Conservation (phyloP, 2,888 invertebrate genomes). For the Machimus atricapillus region DNA sequence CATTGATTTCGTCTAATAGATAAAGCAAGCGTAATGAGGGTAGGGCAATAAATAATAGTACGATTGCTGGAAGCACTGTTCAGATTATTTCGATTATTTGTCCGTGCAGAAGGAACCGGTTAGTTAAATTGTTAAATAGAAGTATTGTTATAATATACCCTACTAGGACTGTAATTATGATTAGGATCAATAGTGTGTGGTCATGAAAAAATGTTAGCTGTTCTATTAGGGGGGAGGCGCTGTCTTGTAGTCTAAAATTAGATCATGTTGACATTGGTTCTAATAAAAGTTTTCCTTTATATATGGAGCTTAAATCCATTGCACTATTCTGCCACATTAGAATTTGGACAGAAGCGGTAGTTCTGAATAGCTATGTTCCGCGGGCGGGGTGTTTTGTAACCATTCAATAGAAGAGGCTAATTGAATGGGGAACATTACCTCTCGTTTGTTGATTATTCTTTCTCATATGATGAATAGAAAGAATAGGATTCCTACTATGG, state of each 20-base stretch:
- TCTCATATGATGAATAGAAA: constrained; percentile 68
- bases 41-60: constrained; percentile 69
- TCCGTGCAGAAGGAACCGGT: constrained; percentile 67
- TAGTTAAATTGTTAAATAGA: constrained; percentile 67
- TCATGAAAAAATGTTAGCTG: constrained; percentile 72
- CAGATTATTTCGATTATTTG: constrained; percentile 72
- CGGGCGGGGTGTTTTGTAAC: constrained; percentile 66
- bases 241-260: constrained; percentile 68
- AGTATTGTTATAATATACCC: constrained; percentile 66
- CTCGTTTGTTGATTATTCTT: constrained; percentile 64
- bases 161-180: constrained; percentile 69
- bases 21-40: constrained; percentile 70
- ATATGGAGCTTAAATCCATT: constrained; percentile 73
- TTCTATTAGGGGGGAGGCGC: constrained; percentile 71
- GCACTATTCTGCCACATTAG: constrained; percentile 71
- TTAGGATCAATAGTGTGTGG: constrained; percentile 68
- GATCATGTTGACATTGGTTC: constrained; percentile 68
- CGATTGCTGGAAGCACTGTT: constrained; percentile 69
- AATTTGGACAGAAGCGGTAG: constrained; percentile 67
- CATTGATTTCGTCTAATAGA: constrained; percentile 69
- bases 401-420: constrained; percentile 70
- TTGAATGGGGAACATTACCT: constrained; percentile 64
- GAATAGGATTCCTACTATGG: constrained; percentile 66
- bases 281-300: constrained; percentile 71
- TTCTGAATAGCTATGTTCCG: constrained; percentile 69